phyloP scores from a whole-genome alignment of 2,113 vertebrate genomes.

The Oxyruncus cristatus region DNA sequence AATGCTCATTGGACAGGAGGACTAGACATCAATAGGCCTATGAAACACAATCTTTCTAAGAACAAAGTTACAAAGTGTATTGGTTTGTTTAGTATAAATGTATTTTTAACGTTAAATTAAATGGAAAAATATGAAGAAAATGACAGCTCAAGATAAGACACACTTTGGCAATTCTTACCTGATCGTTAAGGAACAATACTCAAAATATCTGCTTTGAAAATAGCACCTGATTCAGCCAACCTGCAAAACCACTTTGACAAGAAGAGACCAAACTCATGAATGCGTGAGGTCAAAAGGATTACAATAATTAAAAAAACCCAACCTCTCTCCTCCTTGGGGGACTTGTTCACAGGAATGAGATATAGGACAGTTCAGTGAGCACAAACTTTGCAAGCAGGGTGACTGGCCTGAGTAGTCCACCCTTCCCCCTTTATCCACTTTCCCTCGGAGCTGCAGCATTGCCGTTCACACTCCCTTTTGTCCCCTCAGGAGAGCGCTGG shows the following conservation, averaged over 20 bases:
- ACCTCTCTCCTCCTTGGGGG: not conserved
- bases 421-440: conserved; percentile 3
- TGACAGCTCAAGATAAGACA: not conserved
- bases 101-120: not conserved
- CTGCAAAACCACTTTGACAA: conserved; percentile 53
- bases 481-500: not conserved
- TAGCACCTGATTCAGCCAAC: conserved; percentile 24
- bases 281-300: conserved; percentile 51
- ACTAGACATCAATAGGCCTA: not conserved
- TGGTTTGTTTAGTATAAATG: not conserved
- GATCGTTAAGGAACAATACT: not conserved
- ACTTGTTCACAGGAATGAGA: conserved; percentile 42
- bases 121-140: not conserved
- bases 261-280: conserved; percentile 39
- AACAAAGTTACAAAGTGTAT: not conserved
- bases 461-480: not conserved
- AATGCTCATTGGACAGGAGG: not conserved
- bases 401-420: not conserved
- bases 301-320: not conserved
- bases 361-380: conserved; percentile 47
- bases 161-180: not conserved
- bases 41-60: not conserved
- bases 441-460: not conserved
- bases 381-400: conserved; percentile 27
- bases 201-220: conserved; percentile 21